Base-by-base conservation (phyloP, 2,797 vertebrate genomes). In the Decapterus maruadsi region DNA sequence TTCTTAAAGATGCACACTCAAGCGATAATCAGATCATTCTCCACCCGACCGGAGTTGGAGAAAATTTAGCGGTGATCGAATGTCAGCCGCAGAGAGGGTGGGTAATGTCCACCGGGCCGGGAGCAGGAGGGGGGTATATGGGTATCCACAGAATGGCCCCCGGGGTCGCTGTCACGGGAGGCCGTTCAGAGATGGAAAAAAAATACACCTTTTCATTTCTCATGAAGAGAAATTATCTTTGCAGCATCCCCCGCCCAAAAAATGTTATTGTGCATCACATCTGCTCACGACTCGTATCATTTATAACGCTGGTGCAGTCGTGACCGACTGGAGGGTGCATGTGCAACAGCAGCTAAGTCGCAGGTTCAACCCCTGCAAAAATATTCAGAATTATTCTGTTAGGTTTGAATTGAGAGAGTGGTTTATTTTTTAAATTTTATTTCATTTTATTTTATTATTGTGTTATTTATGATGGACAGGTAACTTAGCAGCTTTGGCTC, bases 1-100 rank as follows among this genome's bases (percentile, higher is more conserved):
- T 92, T 90, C 89, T 92, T 89, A 92, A 89, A 93, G 91, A 93
- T 93, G 90, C 90, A 85, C 87, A 89, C 84, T 88, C 87, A 70
- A 81, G 89, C 77, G 56, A 89, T 93, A 92, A 92, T 92, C 85
- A 83, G 91, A 91, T 93, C 85, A 85, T 84, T 87, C 88, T 92
- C 80, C 82, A 81, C 77, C 83, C 59, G 50, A 75, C 83, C 60
- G 29, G 75, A 78, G 75, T 78, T 78, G 78, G 77, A 77, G 87
- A 82, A 82, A 86, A 69, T 76, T 66, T 73, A 68, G 64, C 68
- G 22, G 53, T 77, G 84, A 87, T 90, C 55, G 61, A 82, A 88
- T 88, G 87, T 87, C 85, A 56, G 80, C 75, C 7, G 56, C 80
- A 17, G 54, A 80, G 61, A 56, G 75, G 77, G 51, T 77, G 26